These are phyloP conservation scores for Meghimatium bilineatum DNA, from an alignment of 2,888 invertebrate genomes.

Conservation along the genomic window DNA sequence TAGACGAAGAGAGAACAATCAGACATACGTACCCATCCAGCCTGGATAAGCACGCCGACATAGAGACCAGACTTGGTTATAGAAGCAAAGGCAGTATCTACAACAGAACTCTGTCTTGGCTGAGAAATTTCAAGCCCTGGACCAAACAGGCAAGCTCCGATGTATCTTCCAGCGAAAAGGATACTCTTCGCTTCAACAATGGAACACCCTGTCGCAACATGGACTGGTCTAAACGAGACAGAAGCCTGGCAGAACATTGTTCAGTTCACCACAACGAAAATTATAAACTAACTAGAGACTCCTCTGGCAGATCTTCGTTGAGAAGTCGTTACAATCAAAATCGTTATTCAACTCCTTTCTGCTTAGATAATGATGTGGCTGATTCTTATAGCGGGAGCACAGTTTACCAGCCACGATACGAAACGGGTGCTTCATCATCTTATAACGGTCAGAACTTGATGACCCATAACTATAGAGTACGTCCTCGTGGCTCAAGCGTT, in stretches of 20 bases:
- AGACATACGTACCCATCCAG: slow-evolving; percentile 23
- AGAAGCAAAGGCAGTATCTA: slow-evolving; percentile 53
- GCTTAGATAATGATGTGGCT: not conserved
- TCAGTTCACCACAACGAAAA: not conserved
- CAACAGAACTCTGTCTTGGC: slow-evolving; percentile 56
- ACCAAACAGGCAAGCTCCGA: slow-evolving; percentile 43
- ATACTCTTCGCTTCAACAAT: not conserved
- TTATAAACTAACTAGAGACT: not conserved
- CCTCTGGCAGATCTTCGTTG: not conserved
- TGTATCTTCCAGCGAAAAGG: slow-evolving; percentile 3
- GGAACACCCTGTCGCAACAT: not conserved
- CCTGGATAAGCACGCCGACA: slow-evolving; percentile 27
- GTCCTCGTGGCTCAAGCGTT: not conserved
- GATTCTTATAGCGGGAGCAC: not conserved
- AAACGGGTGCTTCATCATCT: not conserved
- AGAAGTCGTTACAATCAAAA: slow-evolving; percentile 4
- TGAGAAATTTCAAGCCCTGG: slow-evolving; percentile 53
- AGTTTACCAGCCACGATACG: not conserved
- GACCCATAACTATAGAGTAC: not conserved
- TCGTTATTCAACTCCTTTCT: slow-evolving; percentile 32
- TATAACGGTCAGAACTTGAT: not conserved
- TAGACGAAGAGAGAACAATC: not conserved
- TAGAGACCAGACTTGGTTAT: slow-evolving; percentile 37
- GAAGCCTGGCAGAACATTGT: slow-evolving; percentile 16
- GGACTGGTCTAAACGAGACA: slow-evolving; percentile 31